Percentiles rank a stretch among this genome's conserved stretches.
These are phyloP conservation scores for Lipotes vexillifer DNA, from an alignment of 2,113 vertebrate genomes.

Conservation along the genomic window DNA sequence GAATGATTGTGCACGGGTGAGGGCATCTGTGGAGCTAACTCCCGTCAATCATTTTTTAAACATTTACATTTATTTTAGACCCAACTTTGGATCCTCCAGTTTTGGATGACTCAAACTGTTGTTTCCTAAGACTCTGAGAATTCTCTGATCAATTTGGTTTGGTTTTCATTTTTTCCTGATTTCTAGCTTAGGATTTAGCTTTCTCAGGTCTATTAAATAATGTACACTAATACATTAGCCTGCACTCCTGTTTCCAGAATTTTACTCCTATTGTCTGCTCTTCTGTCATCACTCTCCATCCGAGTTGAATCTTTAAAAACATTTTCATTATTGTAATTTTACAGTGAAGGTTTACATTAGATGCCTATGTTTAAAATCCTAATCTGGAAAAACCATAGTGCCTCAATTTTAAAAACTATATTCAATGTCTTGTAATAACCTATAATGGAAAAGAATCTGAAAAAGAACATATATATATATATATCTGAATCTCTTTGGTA, in stretches of 20 bases:
- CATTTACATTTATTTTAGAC: neutral
- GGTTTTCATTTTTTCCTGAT: neutral
- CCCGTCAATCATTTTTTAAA: neutral
- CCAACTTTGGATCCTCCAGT: neutral
- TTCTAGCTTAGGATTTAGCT: neutral
- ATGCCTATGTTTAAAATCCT: neutral
- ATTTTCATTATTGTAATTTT: neutral
- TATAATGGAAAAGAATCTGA: neutral
- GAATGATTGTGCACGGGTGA: neutral
- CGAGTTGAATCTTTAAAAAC: neutral
- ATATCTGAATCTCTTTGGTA: neutral
- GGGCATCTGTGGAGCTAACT: too few species aligned
- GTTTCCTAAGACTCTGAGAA: neutral
- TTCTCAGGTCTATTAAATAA: neutral
- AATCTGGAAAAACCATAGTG: neutral
- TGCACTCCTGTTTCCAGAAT: neutral
- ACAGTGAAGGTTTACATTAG: neutral
- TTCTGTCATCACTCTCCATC: neutral
- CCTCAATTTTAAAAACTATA: neutral
- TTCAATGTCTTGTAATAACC: neutral
- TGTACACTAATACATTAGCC: neutral
- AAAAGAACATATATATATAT: neutral
- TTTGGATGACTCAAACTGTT: neutral
- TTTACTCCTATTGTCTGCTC: neutral
- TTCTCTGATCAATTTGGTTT: neutral